Base-by-base conservation (phyloP, 2,888 invertebrate genomes). In the Branchipolynoe longqiensis region DNA sequence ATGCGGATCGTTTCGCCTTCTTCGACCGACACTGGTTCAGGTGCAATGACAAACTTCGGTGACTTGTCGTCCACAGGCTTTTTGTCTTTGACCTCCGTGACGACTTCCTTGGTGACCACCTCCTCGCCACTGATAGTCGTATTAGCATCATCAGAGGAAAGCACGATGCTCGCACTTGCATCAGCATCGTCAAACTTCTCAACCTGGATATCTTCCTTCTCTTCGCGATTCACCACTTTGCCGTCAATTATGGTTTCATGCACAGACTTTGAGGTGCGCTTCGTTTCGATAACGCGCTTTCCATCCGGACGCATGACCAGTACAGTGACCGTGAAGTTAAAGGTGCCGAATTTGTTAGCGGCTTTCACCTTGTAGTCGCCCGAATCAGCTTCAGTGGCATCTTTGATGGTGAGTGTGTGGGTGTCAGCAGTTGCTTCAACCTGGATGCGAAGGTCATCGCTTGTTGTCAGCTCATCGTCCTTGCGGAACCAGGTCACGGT, bases 401-500 rank as follows among this genome's bases (percentile, higher is more conserved):
- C 84, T n/a, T 8, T 73, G 48, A 84, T 84, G 31, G 56, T 73
- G 6, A 84, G 54, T 12, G 18, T 54, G 38, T 84, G 28, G 0
- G 31, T 25, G 28, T 58, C 84, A 41, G 25, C 56, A 2, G 12
- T 48, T 0, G 4, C 36, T 22, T 73, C 85, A 6, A 78, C 28
- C 36, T 78, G 74, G 14, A 84, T 22, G 4, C 85, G 69, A 3
- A 22, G 8, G 41, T 86, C 85, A 4, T 36, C n/a, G 33, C 81
- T 64, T n/a, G 87, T 89, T 2, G 88, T 83, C 25, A 90, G 59
- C n/a, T 85, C 84, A 41, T 88, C 84, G 1, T 90, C 91, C 84
- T 91, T 89, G 48, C 90, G 90, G 62, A 87, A 86, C 94, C 93
- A 94, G 78, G 89, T 89, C 59, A 94, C 91, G 18, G 88, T 90